Evolutionary conservation across 2,797 vertebrate species (phyloP).

Genomic region (Gephyroberyx darwinii): DNA sequence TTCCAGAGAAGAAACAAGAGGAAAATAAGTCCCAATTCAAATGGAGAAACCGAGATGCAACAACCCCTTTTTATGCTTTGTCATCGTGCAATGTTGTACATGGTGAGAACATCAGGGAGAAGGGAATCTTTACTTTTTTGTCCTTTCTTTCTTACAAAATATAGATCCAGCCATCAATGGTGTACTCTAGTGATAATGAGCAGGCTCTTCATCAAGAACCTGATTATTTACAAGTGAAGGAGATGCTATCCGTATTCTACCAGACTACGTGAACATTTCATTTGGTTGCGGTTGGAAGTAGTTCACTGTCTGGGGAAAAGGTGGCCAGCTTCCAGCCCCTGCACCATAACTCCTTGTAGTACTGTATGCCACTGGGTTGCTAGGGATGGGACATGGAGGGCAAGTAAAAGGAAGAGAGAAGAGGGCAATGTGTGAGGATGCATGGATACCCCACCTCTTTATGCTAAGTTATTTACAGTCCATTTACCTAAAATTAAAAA

Average conservation of each 20-base stretch:
- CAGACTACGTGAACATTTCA: slow-evolving; percentile 2
- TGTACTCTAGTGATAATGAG: slow-evolving; percentile 73
- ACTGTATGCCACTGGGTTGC: slow-evolving; percentile 32
- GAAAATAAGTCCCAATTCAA: slow-evolving; percentile 69
- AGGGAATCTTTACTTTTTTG: slow-evolving; percentile 43
- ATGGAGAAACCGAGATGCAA: slow-evolving; percentile 72
- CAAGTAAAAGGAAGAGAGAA: slow-evolving; percentile 20
- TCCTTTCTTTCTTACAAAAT: slow-evolving; percentile 75
- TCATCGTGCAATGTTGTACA: slow-evolving; percentile 79
- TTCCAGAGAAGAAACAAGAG: slow-evolving; percentile 64
- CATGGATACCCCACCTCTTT: slow-evolving; percentile 23
- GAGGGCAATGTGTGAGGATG: slow-evolving; percentile 31
- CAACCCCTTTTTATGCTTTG: slow-evolving; percentile 54
- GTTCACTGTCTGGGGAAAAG: neutral
- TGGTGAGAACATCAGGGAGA: slow-evolving; percentile 64
- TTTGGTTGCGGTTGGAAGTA: slow-evolving; percentile 30
- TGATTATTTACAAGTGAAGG: slow-evolving; percentile 86
- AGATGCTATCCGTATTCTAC: slow-evolving; percentile 21
- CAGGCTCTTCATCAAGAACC: slow-evolving; percentile 80
- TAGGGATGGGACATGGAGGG: slow-evolving; percentile 27
- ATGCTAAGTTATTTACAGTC: slow-evolving; percentile 40
- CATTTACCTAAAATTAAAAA: slow-evolving; percentile 46
- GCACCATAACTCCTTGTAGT: slow-evolving; percentile 17
- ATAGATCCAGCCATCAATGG: slow-evolving; percentile 76
- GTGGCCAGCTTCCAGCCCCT: slow-evolving; percentile 13